Evolutionary conservation across 1,140 invertebrate species (phyloP).

Genomic region (Telenomus remus): DNA sequence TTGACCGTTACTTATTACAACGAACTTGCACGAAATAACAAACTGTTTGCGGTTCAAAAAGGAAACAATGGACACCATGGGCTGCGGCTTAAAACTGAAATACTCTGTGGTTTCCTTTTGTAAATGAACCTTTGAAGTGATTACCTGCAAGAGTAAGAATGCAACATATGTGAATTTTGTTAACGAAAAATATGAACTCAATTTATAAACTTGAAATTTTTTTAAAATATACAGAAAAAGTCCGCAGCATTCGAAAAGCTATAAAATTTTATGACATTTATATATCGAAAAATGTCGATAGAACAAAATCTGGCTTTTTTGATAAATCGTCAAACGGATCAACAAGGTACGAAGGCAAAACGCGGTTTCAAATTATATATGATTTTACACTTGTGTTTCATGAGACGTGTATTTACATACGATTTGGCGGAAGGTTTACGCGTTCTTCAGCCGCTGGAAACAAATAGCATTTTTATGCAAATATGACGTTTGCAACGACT

Average conservation of each 20-base stretch:
- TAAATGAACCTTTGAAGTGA: slow-evolving; percentile 29
- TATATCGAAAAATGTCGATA: too few species aligned
- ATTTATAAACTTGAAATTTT: too few species aligned
- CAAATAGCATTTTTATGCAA: slow-evolving; percentile 68
- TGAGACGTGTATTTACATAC: slow-evolving; percentile 62
- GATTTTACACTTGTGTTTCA: slow-evolving; percentile 64
- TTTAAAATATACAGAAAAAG: too few species aligned
- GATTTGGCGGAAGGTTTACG: slow-evolving; percentile 62
- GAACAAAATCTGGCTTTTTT: too few species aligned
- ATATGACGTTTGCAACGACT: slow-evolving; percentile 56
- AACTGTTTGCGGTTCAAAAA: slow-evolving; percentile 27
- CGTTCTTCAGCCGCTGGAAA: slow-evolving; percentile 61
- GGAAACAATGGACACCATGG: slow-evolving; percentile 20
- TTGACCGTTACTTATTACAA: slow-evolving; percentile 18
- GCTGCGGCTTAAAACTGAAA: slow-evolving; percentile 25
- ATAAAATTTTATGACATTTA: too few species aligned
- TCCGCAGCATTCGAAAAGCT: too few species aligned
- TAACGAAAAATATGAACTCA: slow-evolving; percentile 15
- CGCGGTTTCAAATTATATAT: slow-evolving; percentile 54
- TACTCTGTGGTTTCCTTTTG: slow-evolving; percentile 38
- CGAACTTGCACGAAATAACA: slow-evolving; percentile 11
- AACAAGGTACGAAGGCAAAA: background rate
- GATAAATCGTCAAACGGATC: background rate
- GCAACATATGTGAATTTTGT: slow-evolving; percentile 16
- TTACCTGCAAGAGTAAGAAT: slow-evolving; percentile 23